phyloP scores from a whole-genome alignment of 2,888 invertebrate species.

The Sceliomorpha sp. region DNA sequence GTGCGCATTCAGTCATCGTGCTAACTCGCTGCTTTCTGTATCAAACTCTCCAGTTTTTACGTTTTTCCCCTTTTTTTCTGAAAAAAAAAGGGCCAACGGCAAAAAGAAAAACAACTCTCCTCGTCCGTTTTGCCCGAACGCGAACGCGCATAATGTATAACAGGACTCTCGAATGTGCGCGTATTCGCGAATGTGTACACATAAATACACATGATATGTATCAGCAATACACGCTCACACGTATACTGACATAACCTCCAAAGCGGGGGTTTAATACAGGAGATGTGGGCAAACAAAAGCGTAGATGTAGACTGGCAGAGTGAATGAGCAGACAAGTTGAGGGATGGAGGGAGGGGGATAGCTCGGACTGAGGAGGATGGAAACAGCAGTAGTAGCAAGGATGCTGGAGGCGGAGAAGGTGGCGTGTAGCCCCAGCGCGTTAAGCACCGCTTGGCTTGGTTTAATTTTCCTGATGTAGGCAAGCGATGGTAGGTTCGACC shows the following conservation, averaged over 20 bases:
- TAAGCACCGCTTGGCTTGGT: constrained; percentile 80
- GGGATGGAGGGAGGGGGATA: constrained; percentile 18
- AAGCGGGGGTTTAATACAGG: constrained; percentile 73
- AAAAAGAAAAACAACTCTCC: constrained; percentile 23
- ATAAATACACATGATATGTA: constrained; percentile 18
- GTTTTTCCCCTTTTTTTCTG: constrained; percentile 21
- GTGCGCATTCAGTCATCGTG: constrained; percentile 49
- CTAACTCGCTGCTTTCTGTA: constrained; percentile 45
- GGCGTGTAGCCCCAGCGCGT: constrained; percentile 67
- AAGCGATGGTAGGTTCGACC: constrained; percentile 70
- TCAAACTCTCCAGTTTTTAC: constrained; percentile 32
- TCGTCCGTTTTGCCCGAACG: constrained; percentile 25
- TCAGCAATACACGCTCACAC: constrained; percentile 32
- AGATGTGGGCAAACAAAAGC: constrained; percentile 78
- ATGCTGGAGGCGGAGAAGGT: constrained; percentile 68
- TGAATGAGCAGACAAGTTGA: constrained; percentile 53
- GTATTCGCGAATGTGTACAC: constrained; percentile 6
- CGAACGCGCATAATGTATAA: constrained; percentile 15
- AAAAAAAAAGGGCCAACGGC: constrained; percentile 10
- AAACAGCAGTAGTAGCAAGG: constrained; percentile 37
- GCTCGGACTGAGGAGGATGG: constrained; percentile 51
- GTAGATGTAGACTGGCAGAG: constrained; percentile 51
- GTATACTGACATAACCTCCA: constrained; percentile 24
- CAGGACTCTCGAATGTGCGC: constrained; percentile 11
- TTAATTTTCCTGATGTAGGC: constrained; percentile 81